Evolutionary conservation across 2,113 vertebrate species (phyloP), one percentile per base, ranked within the genome.

Genomic region (Nettapus auritus): DNA sequence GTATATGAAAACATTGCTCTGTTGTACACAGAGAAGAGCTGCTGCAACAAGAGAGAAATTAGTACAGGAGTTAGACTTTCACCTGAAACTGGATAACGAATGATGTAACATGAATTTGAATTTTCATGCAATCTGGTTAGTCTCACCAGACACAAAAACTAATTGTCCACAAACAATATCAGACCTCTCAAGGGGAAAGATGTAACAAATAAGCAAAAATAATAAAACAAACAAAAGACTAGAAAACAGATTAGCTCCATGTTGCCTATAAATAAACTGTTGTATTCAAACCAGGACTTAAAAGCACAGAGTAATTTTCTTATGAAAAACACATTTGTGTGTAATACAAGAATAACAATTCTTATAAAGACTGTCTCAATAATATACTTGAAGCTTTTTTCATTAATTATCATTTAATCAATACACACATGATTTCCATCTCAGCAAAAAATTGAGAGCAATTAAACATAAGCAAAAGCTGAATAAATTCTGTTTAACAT

Each of bases 401-500:
- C 48, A 59, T 67, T 94, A 13, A n/a, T 89, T 90, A 94, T 86
- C 23, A 68, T 77, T 91, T 93, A 83, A 91, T 91, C 60, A 63
- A 29, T 77, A 33, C 46, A 83, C 80, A 70, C 28, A 10, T 86
- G 84, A 79, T 89, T 93, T 91, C 74, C 29, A 53, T 92, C 31
- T 89, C 63, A 74, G 63, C 67, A 82, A 84, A 88, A 93, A 18
- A 89, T 70, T 8, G 11, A 64, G 60, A 69, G 38, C 62, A 83
- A 77, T 75, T 73, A 78, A 89, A 80, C 55, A 34, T 70, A 75
- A 88, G 59, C 66, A 88, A 68, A 94, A 95, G 52, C 73, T 83
- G 76, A 95, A 88, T 64, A 88, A 91, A 86, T 82, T 34, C 46
- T 36, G 9, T 83, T 91, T 70, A 80, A 70, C n/a, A 63, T 59